Conservation (phyloP, 2,113 vertebrate species). For the Morone saxatilis region DNA sequence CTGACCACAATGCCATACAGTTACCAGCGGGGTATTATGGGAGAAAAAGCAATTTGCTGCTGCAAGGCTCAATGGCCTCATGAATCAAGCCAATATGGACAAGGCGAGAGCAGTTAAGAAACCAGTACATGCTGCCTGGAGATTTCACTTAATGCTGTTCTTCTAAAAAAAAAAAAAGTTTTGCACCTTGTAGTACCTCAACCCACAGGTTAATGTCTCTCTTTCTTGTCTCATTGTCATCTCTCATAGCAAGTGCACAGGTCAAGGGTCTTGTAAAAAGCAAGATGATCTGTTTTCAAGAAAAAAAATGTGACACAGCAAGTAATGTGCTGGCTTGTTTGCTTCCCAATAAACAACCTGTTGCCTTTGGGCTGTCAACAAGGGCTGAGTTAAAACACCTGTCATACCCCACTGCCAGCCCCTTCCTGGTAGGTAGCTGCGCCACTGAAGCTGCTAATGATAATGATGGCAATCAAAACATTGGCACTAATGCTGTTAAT, state of each 20-base stretch:
- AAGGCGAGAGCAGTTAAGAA: constrained; percentile 65
- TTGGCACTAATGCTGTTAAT: constrained; percentile 75
- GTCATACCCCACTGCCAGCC: constrained; percentile 58
- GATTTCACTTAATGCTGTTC: constrained; percentile 66
- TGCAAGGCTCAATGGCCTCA: constrained; percentile 76
- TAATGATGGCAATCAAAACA: constrained; percentile 80
- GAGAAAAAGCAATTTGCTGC: constrained; percentile 77
- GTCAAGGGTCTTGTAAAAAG: background rate
- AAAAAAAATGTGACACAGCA: background rate
- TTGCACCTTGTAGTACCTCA: constrained; percentile 17
- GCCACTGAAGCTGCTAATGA: constrained; percentile 69
- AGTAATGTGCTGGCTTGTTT: constrained; percentile 1
- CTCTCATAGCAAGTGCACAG: background rate
- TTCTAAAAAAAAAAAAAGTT: constrained; percentile 26
- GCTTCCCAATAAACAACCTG: constrained; percentile 45
- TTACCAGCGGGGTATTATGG: constrained; percentile 72
- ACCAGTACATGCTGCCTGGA: constrained; percentile 56
- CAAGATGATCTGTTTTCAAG: background rate
- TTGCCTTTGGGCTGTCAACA: constrained; percentile 45
- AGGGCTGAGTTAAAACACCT: constrained; percentile 67
- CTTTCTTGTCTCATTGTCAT: constrained; percentile 1
- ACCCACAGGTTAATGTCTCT: constrained; percentile 38
- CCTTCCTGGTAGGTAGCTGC: constrained; percentile 57
- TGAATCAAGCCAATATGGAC: constrained; percentile 75
- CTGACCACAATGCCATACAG: constrained; percentile 69